Evolutionary conservation across 2,113 vertebrate genomes (phyloP).

Genomic region (Hippocampus abdominalis): DNA sequence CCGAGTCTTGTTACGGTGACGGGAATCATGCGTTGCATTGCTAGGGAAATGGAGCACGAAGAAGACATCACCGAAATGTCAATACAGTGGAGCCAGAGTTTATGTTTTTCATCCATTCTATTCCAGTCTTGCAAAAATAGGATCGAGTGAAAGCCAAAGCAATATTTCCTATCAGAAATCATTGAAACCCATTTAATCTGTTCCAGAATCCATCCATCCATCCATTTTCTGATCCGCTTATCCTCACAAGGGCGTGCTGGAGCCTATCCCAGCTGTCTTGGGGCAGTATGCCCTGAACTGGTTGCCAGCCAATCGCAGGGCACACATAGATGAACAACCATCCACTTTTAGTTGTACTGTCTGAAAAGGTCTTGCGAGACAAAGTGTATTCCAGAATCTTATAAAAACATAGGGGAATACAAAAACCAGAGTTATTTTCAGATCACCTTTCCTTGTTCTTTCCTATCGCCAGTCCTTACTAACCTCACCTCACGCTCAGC

Average conservation of each 20-base stretch:
- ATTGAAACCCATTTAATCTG: background rate
- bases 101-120: background rate
- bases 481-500: background rate
- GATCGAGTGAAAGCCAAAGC: background rate
- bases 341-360: too few relatives aligned
- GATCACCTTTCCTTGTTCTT: background rate
- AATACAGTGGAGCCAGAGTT: background rate
- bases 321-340: too few relatives aligned
- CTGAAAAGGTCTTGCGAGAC: too few relatives aligned
- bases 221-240: too few relatives aligned
- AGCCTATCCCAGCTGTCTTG: too few relatives aligned
- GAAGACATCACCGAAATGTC: background rate
- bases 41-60: background rate
- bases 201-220: background rate
- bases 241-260: too few relatives aligned
- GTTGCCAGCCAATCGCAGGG: too few relatives aligned
- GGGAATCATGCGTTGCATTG: background rate
- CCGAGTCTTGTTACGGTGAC: conserved; percentile 5
- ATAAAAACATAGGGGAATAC: too few relatives aligned
- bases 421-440: background rate
- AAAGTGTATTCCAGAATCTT: background rate
- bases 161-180: background rate
- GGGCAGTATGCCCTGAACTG: too few relatives aligned
- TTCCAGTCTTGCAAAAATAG: background rate
- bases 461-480: background rate